Conservation (phyloP, 2,888 invertebrate species). For the Myopa tessellatipennis region DNA sequence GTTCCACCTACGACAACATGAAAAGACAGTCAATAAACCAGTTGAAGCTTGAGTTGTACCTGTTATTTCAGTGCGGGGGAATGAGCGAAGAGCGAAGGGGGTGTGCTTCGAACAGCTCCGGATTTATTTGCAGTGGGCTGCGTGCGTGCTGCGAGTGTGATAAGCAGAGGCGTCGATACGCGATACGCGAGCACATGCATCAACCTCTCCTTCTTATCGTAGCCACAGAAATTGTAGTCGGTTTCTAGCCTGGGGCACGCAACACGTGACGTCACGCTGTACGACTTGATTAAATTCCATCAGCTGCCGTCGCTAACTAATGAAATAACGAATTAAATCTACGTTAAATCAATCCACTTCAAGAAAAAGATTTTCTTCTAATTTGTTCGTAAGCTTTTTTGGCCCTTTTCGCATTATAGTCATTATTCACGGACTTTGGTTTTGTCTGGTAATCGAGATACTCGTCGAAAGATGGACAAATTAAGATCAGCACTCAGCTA, state of each 20-base stretch:
- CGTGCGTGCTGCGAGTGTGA: background rate
- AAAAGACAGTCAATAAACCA: constrained; percentile 32
- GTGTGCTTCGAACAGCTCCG: background rate
- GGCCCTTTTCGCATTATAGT: too few relatives aligned
- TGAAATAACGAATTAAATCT: constrained; percentile 18
- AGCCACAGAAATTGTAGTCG: too few relatives aligned
- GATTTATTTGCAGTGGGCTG: background rate
- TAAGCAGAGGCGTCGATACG: background rate
- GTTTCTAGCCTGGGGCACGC: background rate
- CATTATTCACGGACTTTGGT: too few relatives aligned
- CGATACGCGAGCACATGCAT: background rate
- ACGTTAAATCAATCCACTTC: background rate
- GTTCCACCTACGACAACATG: constrained; percentile 15
- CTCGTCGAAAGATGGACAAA: too few relatives aligned
- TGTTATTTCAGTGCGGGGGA: background rate
- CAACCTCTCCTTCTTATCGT: background rate
- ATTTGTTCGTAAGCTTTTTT: background rate
- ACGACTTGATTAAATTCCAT: constrained; percentile 16
- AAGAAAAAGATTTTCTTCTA: background rate
- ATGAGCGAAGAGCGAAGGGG: background rate
- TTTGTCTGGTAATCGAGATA: too few relatives aligned
- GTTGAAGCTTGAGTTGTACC: background rate
- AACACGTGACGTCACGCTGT: background rate
- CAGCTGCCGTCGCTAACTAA: background rate
- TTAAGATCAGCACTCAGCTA: too few relatives aligned